These are phyloP conservation scores for Popillia japonica DNA, from an alignment of 1,140 invertebrate species.

Conservation along the genomic window DNA sequence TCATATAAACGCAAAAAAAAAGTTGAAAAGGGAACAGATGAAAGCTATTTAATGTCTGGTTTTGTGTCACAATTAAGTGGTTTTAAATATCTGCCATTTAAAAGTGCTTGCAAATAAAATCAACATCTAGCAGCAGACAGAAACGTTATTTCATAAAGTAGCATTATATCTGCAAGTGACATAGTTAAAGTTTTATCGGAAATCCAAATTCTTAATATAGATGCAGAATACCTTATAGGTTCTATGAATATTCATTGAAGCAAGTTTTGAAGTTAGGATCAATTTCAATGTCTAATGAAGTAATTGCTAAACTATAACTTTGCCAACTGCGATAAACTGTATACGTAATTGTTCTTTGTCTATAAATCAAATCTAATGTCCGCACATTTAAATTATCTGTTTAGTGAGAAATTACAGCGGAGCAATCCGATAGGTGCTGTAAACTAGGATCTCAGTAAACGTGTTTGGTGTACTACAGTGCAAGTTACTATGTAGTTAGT, in stretches of 20 bases:
- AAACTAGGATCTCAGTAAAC: no score
- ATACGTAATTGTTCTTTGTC: background rate
- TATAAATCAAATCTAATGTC: background rate
- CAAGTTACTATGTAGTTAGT: no score
- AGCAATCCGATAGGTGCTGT: no score
- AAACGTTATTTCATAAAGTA: no score
- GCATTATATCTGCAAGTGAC: no score
- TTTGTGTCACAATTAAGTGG: background rate
- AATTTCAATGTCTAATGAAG: constrained; percentile 9
- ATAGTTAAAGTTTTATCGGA: background rate
- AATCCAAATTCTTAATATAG: background rate
- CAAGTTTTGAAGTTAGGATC: constrained; percentile 4
- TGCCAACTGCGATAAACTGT: background rate
- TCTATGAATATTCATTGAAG: background rate
- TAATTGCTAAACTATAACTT: constrained; percentile 14
- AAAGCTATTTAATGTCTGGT: constrained; percentile 4
- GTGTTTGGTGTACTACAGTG: no score
- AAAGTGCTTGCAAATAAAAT: no score
- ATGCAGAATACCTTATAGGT: background rate
- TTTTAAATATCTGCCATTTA: no score
- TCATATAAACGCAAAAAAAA: background rate
- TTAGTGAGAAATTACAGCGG: background rate
- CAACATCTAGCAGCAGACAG: no score
- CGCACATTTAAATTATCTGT: background rate
- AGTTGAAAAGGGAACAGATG: background rate